A percentile compares a stretch with the other conserved stretches of the same genome.
phyloP scores from a whole-genome alignment of 2,113 vertebrate species.

The Mastomys natalensis region DNA sequence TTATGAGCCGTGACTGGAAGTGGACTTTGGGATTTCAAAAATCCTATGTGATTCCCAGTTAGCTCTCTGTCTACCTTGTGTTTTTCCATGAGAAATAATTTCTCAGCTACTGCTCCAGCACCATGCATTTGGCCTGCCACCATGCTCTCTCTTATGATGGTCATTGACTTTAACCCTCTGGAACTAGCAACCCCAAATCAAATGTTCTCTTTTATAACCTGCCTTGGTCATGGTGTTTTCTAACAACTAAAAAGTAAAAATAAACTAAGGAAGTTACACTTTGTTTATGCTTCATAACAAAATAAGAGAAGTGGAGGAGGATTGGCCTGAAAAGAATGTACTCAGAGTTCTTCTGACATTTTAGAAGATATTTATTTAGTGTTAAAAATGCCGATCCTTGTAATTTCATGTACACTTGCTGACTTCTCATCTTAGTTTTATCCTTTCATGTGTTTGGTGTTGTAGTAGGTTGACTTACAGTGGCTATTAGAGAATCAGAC shows the following conservation, averaged over 20 bases:
- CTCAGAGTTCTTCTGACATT: background rate
- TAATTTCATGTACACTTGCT: background rate
- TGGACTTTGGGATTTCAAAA: background rate
- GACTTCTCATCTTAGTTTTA: background rate
- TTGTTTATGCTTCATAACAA: background rate
- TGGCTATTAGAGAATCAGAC: background rate
- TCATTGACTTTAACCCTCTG: background rate
- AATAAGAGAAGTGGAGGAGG: background rate
- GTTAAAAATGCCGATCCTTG: constrained; percentile 8
- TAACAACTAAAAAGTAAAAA: background rate
- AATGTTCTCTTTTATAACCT: background rate
- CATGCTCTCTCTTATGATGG: background rate
- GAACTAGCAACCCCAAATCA: background rate
- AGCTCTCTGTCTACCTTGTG: background rate
- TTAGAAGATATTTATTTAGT: background rate
- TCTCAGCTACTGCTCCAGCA: background rate
- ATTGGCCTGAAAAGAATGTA: background rate
- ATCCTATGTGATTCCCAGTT: background rate
- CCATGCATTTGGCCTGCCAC: too few species aligned
- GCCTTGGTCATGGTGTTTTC: background rate
- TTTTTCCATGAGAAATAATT: background rate
- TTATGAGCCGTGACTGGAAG: background rate
- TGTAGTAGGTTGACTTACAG: background rate
- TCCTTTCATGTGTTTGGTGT: background rate
- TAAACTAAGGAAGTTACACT: background rate